Evolutionary conservation across 2,113 vertebrate species (phyloP), one percentile per base, ranked within the genome.

Genomic region (Pipra filicauda): DNA sequence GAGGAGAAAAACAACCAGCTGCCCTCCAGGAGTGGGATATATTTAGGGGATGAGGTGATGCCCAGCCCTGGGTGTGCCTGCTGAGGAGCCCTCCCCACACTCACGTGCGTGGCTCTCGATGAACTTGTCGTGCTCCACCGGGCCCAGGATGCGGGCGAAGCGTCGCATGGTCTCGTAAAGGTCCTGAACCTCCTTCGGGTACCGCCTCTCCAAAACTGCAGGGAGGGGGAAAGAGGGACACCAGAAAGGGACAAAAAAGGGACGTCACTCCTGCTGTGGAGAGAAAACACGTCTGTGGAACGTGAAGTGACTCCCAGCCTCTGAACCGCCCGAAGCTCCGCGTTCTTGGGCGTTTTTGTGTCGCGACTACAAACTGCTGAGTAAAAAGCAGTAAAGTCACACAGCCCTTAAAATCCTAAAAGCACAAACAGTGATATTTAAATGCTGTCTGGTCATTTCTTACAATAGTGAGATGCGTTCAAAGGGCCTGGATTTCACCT

Each of bases 171-270:
- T 98, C 66, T 99, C 99, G 55, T 99, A 99, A 31, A 99, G 98
- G 51, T 99, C 99, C 96, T 99, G 99, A 65, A 99, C 98, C 83
- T 99, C 99, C 97, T 99, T 99, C 43, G 99, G 99, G 92, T 99
- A 99, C 23, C 98, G 98, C 89, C 99, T 98, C 85, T 99, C 99
- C 97, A 99, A 97, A 85, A 99, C 99, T 99, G 39, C 26, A 88
- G 73, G 8, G 58, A 8, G 49, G 49, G 49, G 16, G 62, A 37
- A 64, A 70, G 77, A 41, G 59, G 59, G 59, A 41, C 59, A 62
- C 59, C 59, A 62, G 11, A 20, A 19, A 55, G 30, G 30, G 54
- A 33, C 11, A 54, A 20, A 37, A 59, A 64, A 28, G 28, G 61
- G 61, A 10, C 27, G 14, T 64, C 65, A 26, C 3, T 39, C 6